Base-by-base conservation (phyloP, 1,140 invertebrate genomes). In the Zaprionus davidi region DNA sequence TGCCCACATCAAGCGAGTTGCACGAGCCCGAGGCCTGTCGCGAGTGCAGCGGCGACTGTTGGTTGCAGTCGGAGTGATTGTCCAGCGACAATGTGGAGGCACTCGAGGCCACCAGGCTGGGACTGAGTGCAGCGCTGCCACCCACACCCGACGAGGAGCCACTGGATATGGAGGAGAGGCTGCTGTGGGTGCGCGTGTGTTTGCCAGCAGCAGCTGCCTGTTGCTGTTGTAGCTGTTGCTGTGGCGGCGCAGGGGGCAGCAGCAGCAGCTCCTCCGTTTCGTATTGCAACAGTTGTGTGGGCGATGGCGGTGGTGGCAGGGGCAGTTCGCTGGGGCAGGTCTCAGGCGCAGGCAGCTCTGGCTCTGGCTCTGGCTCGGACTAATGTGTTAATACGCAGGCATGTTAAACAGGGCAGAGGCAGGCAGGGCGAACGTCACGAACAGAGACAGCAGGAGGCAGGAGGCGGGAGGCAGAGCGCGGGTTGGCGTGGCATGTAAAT, bases 281-380 rank as follows among this genome's bases (percentile, higher is more conserved):
- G 60, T 76, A 86, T 73, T 90, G 86, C 86, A 90, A 60, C 80
- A 92, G 74, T 77, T 90, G 91, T 58, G 91, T 91, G 64, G 87
- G 91, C 41, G 91, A 92, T 11, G 91, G 91, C 2, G 91, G 91
- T 53, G 91, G 84, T 26, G 91, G 91, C 77, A 92, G 58, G 5
- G 91, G 82, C 67, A 92, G 77, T 78, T 92, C 84, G 41, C 53
- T 69, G 58, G 38, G 71, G 71, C 53, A 71, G 38, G 26, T 71
- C n/a, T 68, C 53, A 11, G 63, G 53, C 64, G 53, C 26, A 62
- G 64, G 71, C 51, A 71, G 20, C 31, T 34, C 28, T 31, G 28
- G 28, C 28, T 2, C 26, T 55, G 41, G 63, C 71, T 69, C 67
- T 53, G 66, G 65, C 71, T 55, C n/a, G 75, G 57, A 72, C 63